phyloP scores from a whole-genome alignment of 2,797 vertebrate species.

The Alosa sapidissima region DNA sequence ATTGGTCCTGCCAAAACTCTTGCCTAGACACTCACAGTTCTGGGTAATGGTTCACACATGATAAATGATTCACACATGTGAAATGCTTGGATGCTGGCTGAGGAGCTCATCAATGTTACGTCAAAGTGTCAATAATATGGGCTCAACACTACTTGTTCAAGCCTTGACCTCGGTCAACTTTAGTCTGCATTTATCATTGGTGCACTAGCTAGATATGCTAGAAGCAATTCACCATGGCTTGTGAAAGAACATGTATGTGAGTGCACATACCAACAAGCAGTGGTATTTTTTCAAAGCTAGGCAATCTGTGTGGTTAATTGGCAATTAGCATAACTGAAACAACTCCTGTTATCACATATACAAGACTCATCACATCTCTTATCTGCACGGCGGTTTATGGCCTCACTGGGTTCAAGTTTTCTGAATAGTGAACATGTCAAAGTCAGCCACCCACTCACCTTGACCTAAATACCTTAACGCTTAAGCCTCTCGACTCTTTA shows the following conservation, averaged over 20 bases:
- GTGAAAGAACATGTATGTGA: background rate
- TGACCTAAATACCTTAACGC: constrained; percentile 54
- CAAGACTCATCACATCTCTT: background rate
- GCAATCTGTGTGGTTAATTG: background rate
- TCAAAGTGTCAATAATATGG: background rate
- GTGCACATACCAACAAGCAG: background rate
- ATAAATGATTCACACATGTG: background rate
- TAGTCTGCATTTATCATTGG: background rate
- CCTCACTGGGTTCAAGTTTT: constrained; percentile 37
- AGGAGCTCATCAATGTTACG: background rate
- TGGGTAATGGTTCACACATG: background rate
- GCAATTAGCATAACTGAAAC: background rate
- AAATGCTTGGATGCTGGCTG: background rate
- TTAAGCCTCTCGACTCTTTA: background rate
- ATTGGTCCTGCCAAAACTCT: background rate
- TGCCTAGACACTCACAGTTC: background rate
- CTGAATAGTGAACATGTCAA: constrained; percentile 35
- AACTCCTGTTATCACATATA: background rate
- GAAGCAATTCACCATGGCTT: background rate
- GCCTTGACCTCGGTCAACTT: background rate
- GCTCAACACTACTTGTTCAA: background rate
- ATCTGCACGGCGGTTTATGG: constrained; percentile 51
- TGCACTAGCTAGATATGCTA: background rate
- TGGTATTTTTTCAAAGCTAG: background rate
- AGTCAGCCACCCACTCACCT: constrained; percentile 48